Percentiles rank a stretch among this genome's conserved stretches.
phyloP scores from a whole-genome alignment of 2,888 invertebrate genomes.

The Bellardia bayeri region DNA sequence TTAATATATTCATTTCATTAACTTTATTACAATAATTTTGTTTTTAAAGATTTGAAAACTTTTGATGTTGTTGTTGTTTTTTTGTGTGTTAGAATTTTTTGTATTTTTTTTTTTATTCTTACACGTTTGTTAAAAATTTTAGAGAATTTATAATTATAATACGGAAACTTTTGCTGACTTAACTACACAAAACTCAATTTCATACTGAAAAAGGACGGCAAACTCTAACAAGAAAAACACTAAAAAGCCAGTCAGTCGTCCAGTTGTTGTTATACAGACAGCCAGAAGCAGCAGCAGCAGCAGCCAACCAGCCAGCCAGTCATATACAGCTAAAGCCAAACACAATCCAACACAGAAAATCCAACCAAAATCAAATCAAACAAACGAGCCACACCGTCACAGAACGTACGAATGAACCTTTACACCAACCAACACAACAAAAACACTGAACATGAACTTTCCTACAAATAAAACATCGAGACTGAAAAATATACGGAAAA shows the following conservation, averaged over 20 bases:
- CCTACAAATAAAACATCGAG: slow-evolving; percentile 34
- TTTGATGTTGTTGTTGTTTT: slow-evolving; percentile 28
- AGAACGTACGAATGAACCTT: neutral
- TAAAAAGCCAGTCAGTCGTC: slow-evolving; percentile 64
- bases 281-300: slow-evolving; percentile 55
- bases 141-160: slow-evolving; percentile 77
- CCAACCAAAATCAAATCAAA: slow-evolving; percentile 66
- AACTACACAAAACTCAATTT: slow-evolving; percentile 85
- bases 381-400: slow-evolving; percentile 33
- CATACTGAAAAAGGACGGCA: slow-evolving; percentile 84
- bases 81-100: slow-evolving; percentile 60
- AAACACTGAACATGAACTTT: slow-evolving; percentile 14
- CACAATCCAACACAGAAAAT: slow-evolving; percentile 60
- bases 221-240: slow-evolving; percentile 79
- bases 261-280: slow-evolving; percentile 69
- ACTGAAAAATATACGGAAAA: slow-evolving; percentile 43
- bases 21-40: slow-evolving; percentile 32
- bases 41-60: slow-evolving; percentile 25
- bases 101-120: slow-evolving; percentile 72
- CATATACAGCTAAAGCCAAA: slow-evolving; percentile 65
- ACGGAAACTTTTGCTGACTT: slow-evolving; percentile 84
- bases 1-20: slow-evolving; percentile 35
- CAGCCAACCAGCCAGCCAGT: slow-evolving; percentile 67
- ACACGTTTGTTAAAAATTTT: slow-evolving; percentile 70
- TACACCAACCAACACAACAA: slow-evolving; percentile 69